Evolutionary conservation across 2,797 vertebrate species (phyloP).

Genomic region (Eleutherodactylus coqui): DNA sequence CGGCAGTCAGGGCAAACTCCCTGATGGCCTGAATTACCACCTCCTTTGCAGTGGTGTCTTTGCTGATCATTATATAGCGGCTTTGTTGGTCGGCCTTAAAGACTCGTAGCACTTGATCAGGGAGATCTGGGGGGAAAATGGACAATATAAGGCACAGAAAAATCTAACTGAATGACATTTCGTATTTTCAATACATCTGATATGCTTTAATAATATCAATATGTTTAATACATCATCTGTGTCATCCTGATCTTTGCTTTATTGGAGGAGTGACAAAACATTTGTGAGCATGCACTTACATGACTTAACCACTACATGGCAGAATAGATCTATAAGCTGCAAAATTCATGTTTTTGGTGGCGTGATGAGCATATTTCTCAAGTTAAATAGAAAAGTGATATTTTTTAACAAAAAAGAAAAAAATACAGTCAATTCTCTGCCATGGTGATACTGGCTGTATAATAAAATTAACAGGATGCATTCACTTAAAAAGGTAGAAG

Average conservation of each 20-base stretch:
- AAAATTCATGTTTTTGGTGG: background rate
- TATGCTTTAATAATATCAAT: background rate
- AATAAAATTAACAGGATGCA: background rate
- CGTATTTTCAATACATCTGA: no score
- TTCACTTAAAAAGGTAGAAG: no score
- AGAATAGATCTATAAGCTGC: background rate
- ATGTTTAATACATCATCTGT: background rate
- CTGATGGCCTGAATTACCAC: slow-evolving; percentile 95
- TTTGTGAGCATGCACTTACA: background rate
- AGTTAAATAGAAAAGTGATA: background rate
- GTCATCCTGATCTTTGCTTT: background rate
- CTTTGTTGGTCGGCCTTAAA: slow-evolving; percentile 99
- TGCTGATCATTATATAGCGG: slow-evolving; percentile 98
- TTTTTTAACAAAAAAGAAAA: no score
- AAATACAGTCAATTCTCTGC: no score
- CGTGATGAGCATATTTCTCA: background rate
- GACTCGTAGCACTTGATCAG: slow-evolving; percentile 94
- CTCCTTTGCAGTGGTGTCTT: slow-evolving; percentile 97
- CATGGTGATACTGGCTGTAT: background rate
- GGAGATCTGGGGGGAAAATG: slow-evolving; percentile 82
- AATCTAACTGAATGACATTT: no score
- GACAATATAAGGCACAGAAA: background rate
- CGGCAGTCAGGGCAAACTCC: slow-evolving; percentile 93
- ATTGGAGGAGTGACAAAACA: background rate
- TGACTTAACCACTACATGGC: background rate